A percentile compares a stretch with the other conserved stretches of the same genome.
phyloP scores from a whole-genome alignment of 2,888 invertebrate genomes.

The Lepidonotus clava region DNA sequence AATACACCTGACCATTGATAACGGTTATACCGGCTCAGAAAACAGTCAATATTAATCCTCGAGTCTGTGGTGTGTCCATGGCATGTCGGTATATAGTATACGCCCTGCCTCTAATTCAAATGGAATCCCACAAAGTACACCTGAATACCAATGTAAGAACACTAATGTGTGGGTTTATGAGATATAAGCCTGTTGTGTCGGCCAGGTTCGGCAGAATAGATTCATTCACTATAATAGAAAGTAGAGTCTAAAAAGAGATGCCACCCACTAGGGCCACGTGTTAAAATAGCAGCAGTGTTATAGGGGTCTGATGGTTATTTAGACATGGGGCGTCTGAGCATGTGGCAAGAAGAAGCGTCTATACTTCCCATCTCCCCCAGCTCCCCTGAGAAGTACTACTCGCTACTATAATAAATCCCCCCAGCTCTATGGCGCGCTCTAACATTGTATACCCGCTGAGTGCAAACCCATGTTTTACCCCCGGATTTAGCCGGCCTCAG shows the following conservation, averaged over 20 bases:
- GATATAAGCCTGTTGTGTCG: too few species aligned
- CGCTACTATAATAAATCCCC: neutral
- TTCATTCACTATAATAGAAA: too few species aligned
- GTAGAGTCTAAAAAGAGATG: too few species aligned
- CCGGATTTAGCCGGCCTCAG: neutral
- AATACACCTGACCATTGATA: neutral
- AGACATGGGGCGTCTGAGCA: too few species aligned
- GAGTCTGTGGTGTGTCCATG: neutral
- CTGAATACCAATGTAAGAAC: too few species aligned
- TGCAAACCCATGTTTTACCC: slow-evolving; percentile 28
- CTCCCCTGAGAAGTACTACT: neutral
- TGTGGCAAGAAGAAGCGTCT: too few species aligned
- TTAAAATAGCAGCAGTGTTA: too few species aligned
- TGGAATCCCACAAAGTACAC: too few species aligned
- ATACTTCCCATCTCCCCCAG: neutral
- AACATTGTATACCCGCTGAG: neutral
- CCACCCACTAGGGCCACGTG: too few species aligned
- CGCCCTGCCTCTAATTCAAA: neutral
- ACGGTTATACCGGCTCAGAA: slow-evolving; percentile 1
- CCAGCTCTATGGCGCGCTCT: neutral
- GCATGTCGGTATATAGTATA: slow-evolving; percentile 1
- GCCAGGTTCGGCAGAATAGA: too few species aligned
- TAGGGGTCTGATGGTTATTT: too few species aligned
- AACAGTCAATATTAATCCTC: slow-evolving; percentile 1
- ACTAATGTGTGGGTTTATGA: too few species aligned